Percentiles rank a stretch among this genome's conserved stretches.
phyloP scores from a whole-genome alignment of 2,888 invertebrate species.

The Lasioglossum calceatum region DNA sequence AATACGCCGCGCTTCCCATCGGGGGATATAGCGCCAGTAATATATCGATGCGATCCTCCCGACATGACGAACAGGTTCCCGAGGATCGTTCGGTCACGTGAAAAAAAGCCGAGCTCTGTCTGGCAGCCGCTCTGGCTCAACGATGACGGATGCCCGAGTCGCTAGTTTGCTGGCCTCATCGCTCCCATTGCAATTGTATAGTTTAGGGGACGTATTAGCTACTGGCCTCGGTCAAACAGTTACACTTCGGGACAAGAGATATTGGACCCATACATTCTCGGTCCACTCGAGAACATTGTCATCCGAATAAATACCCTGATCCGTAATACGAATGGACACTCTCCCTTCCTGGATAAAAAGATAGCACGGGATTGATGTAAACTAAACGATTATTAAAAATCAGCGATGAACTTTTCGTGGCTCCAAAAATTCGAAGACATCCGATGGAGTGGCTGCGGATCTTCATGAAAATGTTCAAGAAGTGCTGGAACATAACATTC shows the following conservation, averaged over 20 bases:
- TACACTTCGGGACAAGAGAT: neutral
- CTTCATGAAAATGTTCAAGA: too few species aligned
- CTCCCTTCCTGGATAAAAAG: too few species aligned
- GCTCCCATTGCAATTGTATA: neutral
- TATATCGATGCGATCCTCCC: conserved; percentile 44
- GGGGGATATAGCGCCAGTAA: conserved; percentile 37
- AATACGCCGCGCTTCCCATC: conserved; percentile 45
- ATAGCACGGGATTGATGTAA: too few species aligned
- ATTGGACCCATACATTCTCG: too few species aligned
- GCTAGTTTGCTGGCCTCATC: conserved; percentile 23
- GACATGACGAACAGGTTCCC: conserved; percentile 62
- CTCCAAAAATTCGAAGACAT: too few species aligned
- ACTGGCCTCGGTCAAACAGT: neutral
- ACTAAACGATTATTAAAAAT: too few species aligned
- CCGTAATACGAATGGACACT: too few species aligned
- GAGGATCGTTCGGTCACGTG: conserved; percentile 38
- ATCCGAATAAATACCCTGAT: too few species aligned
- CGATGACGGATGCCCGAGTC: conserved; percentile 47
- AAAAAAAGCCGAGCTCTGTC: conserved; percentile 40
- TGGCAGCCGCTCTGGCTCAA: conserved; percentile 20
- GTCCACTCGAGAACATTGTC: too few species aligned
- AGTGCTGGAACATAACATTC: too few species aligned
- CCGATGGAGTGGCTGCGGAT: too few species aligned
- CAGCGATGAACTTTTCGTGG: too few species aligned
- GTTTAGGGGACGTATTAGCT: neutral